Base-by-base conservation (phyloP, 2,888 invertebrate species). In the Notodonta ziczac region DNA sequence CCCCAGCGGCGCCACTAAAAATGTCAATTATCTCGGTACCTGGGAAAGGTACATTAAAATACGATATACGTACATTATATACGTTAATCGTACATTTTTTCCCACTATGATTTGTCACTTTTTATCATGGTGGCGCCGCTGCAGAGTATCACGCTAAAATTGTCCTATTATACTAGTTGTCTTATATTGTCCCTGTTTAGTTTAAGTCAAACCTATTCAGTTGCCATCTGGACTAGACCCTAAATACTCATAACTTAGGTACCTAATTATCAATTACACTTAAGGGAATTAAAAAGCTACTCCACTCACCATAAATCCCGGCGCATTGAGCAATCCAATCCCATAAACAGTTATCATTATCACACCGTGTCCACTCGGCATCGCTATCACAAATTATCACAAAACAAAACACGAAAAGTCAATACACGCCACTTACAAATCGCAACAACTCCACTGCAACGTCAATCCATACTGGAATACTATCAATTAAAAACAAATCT, bases 301-400 rank as follows among this genome's bases (percentile, higher is more conserved):
- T 44, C 48, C 61, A 79, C 88, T 86, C 73, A 92, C 92, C 91
- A 86, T 84, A 80, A 75, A 87, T 74, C 77, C 87, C 83, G 72
- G 80, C 72, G 84, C 89, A 90, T 77, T 82, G 85, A 81, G 83
- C 85, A 90, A 92, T 91, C 90, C 91, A 91, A 88, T 89, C 81
- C 87, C 86, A 88, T 73, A 85, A 75, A 84, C 85, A 86, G 85
- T 85, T 88, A 86, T 80, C 90, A 89, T 89, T 90, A 86, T 89
- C 89, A 89, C 90, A 87, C 82, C 86, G 88, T 86, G 87, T 81
- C 83, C 87, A 86, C 88, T 89, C 84, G 86, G 84, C 91, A 91
- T 90, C 76, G 83, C 83, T 86, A 89, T 87, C 86, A 87, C 86
- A 81, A 78, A 81, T 85, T 85, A 87, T 86, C 88, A 90, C 89